Evolutionary conservation across 2,113 vertebrate species (phyloP), one percentile per base, ranked within the genome.

Genomic region (Melanotaenia duboulayi): DNA sequence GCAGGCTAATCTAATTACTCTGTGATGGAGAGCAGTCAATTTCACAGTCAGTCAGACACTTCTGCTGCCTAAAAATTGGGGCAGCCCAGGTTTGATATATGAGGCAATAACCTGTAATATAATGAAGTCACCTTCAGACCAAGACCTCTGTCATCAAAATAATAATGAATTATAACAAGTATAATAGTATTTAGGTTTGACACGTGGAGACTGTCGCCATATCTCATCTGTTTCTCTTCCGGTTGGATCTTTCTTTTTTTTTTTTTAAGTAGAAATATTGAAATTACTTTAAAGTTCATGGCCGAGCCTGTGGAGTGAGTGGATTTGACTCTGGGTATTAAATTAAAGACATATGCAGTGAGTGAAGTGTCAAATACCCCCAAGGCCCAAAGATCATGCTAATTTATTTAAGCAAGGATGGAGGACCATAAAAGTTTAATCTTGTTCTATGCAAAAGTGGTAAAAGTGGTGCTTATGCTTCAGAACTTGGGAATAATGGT

Each of bases 91-190:
- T 90, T 87, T 94, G 95, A 96, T 95, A 81, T 92, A 95, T 92
- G 92, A 94, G 89, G 92, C 91, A 85, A 96, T 95, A 95, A 95
- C 93, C 81, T 83, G 85, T 86, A 91, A 93, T 90, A 92, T 94
- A 94, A 95, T 92, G 91, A 92, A 96, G 92, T 95, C 95, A 96
- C 94, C 95, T 96, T 96, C 90, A 93, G 72, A 92, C 70, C 90
- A 85, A 81, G 78, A 91, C 89, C 90, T 92, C 92, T 94, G 90
- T 89, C 94, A 89, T 68, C 65, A 73, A 84, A 88, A 95, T 92
- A 93, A 91, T 89, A 90, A 92, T 90, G 91, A 95, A 89, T 83
- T 84, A 87, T 90, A 86, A 90, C 87, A 86, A 92, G 94, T 65
- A 84, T 74, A 89, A 89, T 74, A 91, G 91, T 93, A 91, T 94